A percentile compares a stretch with the other conserved stretches of the same genome.
Conservation (phyloP, 2,113 vertebrate species). For the Myrmophylax atrothorax region DNA sequence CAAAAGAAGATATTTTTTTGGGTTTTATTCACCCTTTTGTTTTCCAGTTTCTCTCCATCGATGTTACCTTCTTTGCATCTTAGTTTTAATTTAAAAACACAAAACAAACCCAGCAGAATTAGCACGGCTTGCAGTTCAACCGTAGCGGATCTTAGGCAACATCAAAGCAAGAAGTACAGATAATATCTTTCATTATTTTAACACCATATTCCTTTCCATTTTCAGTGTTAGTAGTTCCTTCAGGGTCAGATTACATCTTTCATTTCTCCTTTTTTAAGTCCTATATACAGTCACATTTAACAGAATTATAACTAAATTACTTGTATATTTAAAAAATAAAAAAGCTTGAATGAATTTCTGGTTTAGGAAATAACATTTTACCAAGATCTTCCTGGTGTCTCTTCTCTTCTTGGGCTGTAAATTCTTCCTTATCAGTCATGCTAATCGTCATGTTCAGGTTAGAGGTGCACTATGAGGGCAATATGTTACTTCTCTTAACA, state of each 20-base stretch:
- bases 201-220: neutral
- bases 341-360: neutral
- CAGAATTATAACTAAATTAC: neutral
- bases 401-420: neutral
- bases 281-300: neutral
- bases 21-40: neutral
- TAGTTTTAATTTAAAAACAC: neutral
- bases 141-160: neutral
- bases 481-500: neutral
- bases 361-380: neutral
- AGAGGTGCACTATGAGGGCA: neutral
- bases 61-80: neutral
- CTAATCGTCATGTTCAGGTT: neutral
- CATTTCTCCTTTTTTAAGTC: neutral
- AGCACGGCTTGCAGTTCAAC: neutral
- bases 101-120: neutral
- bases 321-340: neutral
- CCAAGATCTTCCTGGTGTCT: neutral
- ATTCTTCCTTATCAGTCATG: neutral
- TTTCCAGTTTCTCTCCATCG: neutral
- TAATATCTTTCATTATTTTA: neutral
- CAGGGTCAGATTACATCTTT: neutral
- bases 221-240: neutral
- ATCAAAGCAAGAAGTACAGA: neutral
- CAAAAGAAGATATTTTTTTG: neutral